phyloP scores from a whole-genome alignment of 2,797 vertebrate genomes.

The Notolabrus celidotus region DNA sequence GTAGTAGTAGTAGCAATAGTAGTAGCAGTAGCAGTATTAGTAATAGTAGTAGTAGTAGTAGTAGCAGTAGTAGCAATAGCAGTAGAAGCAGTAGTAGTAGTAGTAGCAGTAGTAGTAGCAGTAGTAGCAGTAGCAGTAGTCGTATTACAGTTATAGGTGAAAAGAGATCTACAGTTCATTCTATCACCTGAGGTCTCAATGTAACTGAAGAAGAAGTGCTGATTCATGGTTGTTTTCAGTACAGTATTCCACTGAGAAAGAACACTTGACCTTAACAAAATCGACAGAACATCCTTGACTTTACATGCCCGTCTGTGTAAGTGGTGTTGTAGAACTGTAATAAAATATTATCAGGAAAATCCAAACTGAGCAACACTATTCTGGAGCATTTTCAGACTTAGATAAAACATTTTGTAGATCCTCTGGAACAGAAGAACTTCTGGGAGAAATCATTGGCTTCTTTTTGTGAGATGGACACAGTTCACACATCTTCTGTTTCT shows the following conservation, averaged over 20 bases:
- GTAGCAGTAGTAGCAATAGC: no score
- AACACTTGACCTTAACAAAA: slow-evolving; percentile 1
- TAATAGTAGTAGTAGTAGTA: no score
- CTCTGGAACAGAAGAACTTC: slow-evolving; percentile 1
- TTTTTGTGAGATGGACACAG: slow-evolving; percentile 9
- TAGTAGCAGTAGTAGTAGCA: no score
- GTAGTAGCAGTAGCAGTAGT: no score
- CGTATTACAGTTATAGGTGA: background rate
- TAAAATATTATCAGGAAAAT: background rate
- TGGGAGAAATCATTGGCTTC: slow-evolving; percentile 8
- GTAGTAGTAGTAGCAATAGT: no score
- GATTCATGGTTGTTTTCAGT: background rate
- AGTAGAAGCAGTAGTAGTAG: no score
- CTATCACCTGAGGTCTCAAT: background rate
- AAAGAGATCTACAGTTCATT: background rate
- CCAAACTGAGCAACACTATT: background rate
- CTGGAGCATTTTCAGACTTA: no score
- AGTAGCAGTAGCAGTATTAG: no score
- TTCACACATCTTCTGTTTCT: slow-evolving; percentile 26
- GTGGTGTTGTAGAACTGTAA: background rate
- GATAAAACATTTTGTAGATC: slow-evolving; percentile 7
- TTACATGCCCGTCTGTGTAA: background rate
- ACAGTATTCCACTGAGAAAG: background rate
- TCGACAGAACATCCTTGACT: slow-evolving; percentile 19
- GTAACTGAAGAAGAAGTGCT: background rate